phyloP scores from a whole-genome alignment of 2,113 vertebrate genomes.

The Macrotus californicus region DNA sequence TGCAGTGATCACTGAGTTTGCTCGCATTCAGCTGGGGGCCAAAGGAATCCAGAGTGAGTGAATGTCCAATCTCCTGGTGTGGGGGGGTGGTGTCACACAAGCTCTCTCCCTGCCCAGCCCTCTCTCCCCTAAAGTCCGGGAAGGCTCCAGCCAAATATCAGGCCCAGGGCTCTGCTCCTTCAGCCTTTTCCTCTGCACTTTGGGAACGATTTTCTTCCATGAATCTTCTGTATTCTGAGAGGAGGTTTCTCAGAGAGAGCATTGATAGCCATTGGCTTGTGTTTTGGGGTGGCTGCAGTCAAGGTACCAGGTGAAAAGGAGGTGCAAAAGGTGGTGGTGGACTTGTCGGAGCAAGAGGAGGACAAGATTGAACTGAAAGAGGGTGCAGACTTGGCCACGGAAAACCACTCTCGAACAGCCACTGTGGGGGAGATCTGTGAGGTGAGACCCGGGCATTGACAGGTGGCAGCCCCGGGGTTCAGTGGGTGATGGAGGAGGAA shows the following conservation, averaged over 20 bases:
- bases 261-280: neutral
- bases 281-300: slow-evolving; percentile 72
- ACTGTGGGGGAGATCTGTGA: slow-evolving; percentile 82
- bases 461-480: neutral
- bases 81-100: neutral
- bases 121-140: neutral
- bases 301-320: slow-evolving; percentile 86
- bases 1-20: slow-evolving; percentile 92
- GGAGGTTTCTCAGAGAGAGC: neutral
- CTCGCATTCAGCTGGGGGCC: slow-evolving; percentile 82
- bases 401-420: slow-evolving; percentile 49
- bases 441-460: slow-evolving; percentile 69
- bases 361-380: slow-evolving; percentile 35
- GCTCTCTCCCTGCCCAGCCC: neutral
- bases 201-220: neutral
- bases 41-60: slow-evolving; percentile 83
- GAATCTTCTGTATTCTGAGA: neutral
- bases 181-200: neutral
- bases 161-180: neutral
- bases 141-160: neutral
- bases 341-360: slow-evolving; percentile 74
- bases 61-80: neutral
- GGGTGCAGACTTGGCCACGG: slow-evolving; percentile 12
- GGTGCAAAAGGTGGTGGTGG: slow-evolving; percentile 74
- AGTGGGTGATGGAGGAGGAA: neutral